Percentiles rank a stretch among this genome's conserved stretches.
phyloP scores from a whole-genome alignment of 2,113 vertebrate genomes.

The zebrafish (Danio rerio) region GRCz12tu NC_133196.1:23359001-23359500 shows the following conservation, averaged over 20 bases:
- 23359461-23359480: not conserved
- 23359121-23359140: not conserved
- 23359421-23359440: slow-evolving; percentile 15
- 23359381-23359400: not conserved
- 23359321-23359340: slow-evolving; percentile 29
- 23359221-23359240: slow-evolving; percentile 1
- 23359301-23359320: not conserved
- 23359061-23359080: too few species aligned
- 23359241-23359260: slow-evolving; percentile 18
- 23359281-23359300: slow-evolving; percentile 5
- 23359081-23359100: too few species aligned
- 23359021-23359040: too few species aligned
- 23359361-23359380: slow-evolving; percentile 16
- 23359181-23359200: slow-evolving; percentile 30
- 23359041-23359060: too few species aligned
- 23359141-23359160: not conserved
- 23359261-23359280: slow-evolving; percentile 34
- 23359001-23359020: too few species aligned
- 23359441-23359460: not conserved
- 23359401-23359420: not conserved
- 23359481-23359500: not conserved
- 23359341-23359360: slow-evolving; percentile 26
- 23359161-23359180: not conserved
- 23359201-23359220: slow-evolving; percentile 24
- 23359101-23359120: not conserved